Conservation (phyloP, 2,797 vertebrate genomes). For the Peromyscus eremicus region DNA sequence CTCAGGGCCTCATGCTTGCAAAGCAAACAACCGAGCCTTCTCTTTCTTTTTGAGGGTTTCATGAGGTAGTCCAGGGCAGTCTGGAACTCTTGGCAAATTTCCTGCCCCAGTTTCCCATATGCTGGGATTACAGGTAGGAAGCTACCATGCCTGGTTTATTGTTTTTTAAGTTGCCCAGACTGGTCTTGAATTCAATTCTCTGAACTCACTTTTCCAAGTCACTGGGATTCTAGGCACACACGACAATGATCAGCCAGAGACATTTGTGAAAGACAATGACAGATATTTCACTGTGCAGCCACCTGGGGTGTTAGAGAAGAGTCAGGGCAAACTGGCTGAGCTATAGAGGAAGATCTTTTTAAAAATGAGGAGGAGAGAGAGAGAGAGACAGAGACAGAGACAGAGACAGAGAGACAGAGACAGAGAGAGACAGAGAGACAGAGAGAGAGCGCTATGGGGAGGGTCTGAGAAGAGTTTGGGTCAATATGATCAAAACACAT, state of each 20-base stretch:
- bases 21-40: neutral
- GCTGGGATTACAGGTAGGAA: neutral
- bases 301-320: neutral
- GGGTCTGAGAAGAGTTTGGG: neutral
- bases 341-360: neutral
- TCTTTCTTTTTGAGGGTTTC: neutral
- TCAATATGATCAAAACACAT: neutral
- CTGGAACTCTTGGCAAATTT: neutral
- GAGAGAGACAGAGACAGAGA: neutral
- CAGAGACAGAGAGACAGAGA: no score
- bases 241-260: neutral
- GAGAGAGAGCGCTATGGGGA: neutral
- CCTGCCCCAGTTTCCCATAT: neutral
- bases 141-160: neutral
- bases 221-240: neutral
- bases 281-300: neutral
- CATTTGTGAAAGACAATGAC: neutral
- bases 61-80: neutral
- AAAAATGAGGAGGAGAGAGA: no score
- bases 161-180: neutral
- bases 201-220: neutral
- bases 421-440: fast-evolving
- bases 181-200: neutral
- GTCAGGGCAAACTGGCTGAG: neutral
- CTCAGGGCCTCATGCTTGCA: no score